A percentile compares a stretch with the other conserved stretches of the same genome.
These are phyloP conservation scores for Anthrax anthrax DNA, from an alignment of 2,888 invertebrate species.

Conservation along the genomic window DNA sequence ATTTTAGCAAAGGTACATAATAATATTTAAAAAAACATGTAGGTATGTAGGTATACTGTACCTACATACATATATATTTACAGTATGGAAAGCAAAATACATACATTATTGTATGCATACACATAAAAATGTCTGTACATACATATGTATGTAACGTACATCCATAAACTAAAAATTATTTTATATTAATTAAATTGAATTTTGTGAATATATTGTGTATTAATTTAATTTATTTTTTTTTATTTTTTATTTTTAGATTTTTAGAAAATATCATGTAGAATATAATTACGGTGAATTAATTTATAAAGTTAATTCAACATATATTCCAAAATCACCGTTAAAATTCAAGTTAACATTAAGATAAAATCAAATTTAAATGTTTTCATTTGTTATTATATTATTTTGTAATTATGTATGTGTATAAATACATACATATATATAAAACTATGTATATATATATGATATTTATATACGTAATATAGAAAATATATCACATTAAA, in stretches of 20 bases:
- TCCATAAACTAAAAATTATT: too few species aligned
- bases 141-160: too few species aligned
- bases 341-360: slow-evolving; percentile 46
- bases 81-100: too few species aligned
- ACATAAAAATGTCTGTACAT: too few species aligned
- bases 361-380: slow-evolving; percentile 14
- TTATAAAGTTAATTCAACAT: slow-evolving; percentile 59
- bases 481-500: too few species aligned
- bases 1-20: slow-evolving; percentile 52
- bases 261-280: slow-evolving; percentile 53
- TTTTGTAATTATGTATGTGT: too few species aligned
- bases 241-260: slow-evolving; percentile 41
- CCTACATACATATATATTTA: too few species aligned
- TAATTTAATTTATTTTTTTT: neutral
- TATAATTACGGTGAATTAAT: slow-evolving; percentile 52
- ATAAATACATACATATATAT: too few species aligned
- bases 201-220: neutral
- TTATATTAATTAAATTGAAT: neutral
- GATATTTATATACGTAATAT: too few species aligned
- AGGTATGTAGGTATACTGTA: neutral
- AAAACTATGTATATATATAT: too few species aligned
- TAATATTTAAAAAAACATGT: slow-evolving; percentile 1
- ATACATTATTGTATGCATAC: too few species aligned
- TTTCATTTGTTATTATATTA: neutral
- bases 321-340: slow-evolving; percentile 55